Evolutionary conservation across 2,113 vertebrate species (phyloP).

Genomic region (Anarrhichthys ocellatus): DNA sequence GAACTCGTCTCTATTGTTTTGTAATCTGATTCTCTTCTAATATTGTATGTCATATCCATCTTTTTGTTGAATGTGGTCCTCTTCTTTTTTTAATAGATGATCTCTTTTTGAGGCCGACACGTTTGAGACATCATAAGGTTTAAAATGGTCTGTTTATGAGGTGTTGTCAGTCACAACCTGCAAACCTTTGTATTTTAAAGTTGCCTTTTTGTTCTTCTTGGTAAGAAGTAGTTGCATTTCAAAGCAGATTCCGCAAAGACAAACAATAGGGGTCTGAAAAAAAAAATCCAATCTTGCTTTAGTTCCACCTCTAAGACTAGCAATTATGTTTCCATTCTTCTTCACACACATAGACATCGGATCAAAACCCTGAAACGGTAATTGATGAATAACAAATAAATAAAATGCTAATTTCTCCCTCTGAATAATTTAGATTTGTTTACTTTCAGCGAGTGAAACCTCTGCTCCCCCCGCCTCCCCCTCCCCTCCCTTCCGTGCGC

Average conservation of each 20-base stretch:
- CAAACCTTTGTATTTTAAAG: not conserved
- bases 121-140: not conserved
- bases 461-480: not conserved
- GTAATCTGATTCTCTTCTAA: not conserved
- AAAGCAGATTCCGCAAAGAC: not conserved
- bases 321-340: not conserved
- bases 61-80: not conserved
- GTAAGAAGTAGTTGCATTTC: not conserved
- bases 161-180: not conserved
- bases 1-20: not conserved
- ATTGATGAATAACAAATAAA: constrained; percentile 53
- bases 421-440: constrained; percentile 72
- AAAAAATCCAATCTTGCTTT: not conserved
- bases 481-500: constrained; percentile 11
- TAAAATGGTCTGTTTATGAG: not conserved
- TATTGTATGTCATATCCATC: not conserved
- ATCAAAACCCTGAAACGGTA: constrained; percentile 29
- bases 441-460: constrained; percentile 47
- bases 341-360: not conserved
- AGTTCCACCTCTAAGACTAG: not conserved
- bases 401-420: constrained; percentile 42
- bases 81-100: not conserved
- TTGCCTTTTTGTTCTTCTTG: not conserved
- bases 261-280: not conserved
- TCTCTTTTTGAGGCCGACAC: not conserved